Base-by-base conservation (phyloP, 1,140 invertebrate genomes). In the Bombus haemorrhoidalis region DNA sequence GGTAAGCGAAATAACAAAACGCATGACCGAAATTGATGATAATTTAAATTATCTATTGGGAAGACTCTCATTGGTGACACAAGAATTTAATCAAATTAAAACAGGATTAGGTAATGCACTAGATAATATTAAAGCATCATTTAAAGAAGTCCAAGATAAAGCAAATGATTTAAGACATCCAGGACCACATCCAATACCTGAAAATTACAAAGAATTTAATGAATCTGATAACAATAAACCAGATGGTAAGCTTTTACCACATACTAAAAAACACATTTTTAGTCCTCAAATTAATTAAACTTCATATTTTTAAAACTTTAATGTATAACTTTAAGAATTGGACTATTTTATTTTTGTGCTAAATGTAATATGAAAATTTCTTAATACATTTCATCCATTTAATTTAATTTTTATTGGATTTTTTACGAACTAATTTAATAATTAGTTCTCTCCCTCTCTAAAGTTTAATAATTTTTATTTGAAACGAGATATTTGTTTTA, bases 1-100 rank as follows among this genome's bases (percentile, higher is more conserved):
- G 97, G 96, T 98, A 76, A 96, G 96, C 53, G 95, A 96, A 85
- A 98, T 98, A 90, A 98, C 97, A n/a, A 96, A 96, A 86, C 96
- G 97, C 69, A 98, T 98, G 96, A 92, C 95, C 1, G 98, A 98
- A 93, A 97, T 99, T 13, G 97, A 98, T 87, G 96, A 97, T 77
- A 98, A 98, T 93, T 95, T 98, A 47, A 99, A 99, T 93, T 98
- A 97, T 92, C 95, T 98, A 47, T 93, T 99, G 75, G 98, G 98
- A 9, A 95, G 97, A 80, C 93, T 99, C 47, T 97, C 97, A 0
- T 94, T 98, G 0, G 97, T 98, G 18, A 98, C 98, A 2, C 97
- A 98, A 88, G 98, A 99, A 93, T 98, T 99, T 93, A 97, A 97
- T 90, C 96, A 97, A 91, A 98, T 98, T 66, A 98, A 98, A 92